Base-by-base conservation (phyloP, 2,888 invertebrate genomes). In the Hofmannophila pseudospretella region DNA sequence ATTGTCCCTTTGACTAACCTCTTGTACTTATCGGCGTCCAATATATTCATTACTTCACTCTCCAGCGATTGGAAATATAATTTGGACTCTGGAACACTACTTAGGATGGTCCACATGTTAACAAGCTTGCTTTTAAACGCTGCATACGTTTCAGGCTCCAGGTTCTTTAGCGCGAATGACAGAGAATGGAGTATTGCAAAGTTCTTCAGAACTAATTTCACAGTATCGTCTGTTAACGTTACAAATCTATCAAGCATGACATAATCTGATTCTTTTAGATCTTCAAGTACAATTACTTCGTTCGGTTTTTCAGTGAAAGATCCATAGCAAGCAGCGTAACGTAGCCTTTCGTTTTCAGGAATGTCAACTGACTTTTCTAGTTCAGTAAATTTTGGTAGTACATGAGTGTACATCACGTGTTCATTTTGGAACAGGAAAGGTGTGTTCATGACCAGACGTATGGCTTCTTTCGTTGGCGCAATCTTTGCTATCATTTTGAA, bases 261-360 rank as follows among this genome's bases (percentile, higher is more conserved):
- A 35, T 47, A 67, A 20, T 51, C 44, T 2, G 36, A 36, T 1
- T 42, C 45, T 1, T 38, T 49, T 5, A 73, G 41, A 43, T 73
- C 73, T 51, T 70, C 67, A 7, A 73, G 38, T 7, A 70, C 38
- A 9, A 73, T 54, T 0, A 67, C 46, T 54, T 73, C 71, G 12
- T 66, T 37, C 0, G 55, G 54, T 12, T 42, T 41, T 36, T 62
- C 60, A 1, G 32, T 32, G 1, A 43, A 41, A 2, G 47, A 41
- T 9, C 68, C 71, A 12, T 67, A 69, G 29, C 66, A 68, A 1
- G 32, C 36, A 0, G 72, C 58, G 36, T 50, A 62, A 27, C 42
- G 46, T 0, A 66, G 37, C 39, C 47, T 47, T 4, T 68, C 59
- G 14, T 53, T 34, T 32, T 43, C 41, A 5, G 63, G 53, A 5